These are phyloP conservation scores for Tenthredo scrophulariae DNA, from an alignment of 2,888 invertebrate genomes.

Conservation along the genomic window DNA sequence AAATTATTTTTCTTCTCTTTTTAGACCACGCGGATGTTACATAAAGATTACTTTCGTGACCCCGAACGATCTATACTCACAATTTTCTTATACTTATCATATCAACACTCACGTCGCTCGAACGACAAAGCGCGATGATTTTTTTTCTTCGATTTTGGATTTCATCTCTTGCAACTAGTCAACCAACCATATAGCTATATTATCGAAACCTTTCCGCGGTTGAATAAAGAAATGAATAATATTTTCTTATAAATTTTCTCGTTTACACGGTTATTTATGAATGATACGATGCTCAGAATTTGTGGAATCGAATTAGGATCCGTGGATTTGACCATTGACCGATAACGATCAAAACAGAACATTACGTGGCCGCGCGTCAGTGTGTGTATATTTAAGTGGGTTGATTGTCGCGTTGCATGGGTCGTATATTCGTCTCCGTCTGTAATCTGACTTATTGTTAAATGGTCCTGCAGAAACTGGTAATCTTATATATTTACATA, in stretches of 20 bases:
- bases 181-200: neutral
- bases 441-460: neutral
- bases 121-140: neutral
- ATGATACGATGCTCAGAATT: neutral
- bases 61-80: conserved; percentile 4
- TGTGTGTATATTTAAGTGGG: neutral
- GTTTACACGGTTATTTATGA: neutral
- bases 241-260: neutral
- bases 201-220: neutral
- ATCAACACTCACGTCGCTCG: neutral
- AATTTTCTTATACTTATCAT: neutral
- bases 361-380: neutral
- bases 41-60: neutral
- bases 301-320: conserved; percentile 60
- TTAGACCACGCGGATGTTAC: neutral
- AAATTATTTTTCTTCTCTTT: neutral
- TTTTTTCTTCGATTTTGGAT: neutral
- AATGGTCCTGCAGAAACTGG: neutral
- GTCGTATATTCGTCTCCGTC: neutral
- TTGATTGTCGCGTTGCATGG: neutral
- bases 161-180: neutral
- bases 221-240: neutral
- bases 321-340: conserved; percentile 61
- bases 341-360: conserved; percentile 63
- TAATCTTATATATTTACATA: conserved; percentile 13